Evolutionary conservation across 1,140 invertebrate species (phyloP).

Genomic region (Drosophila eugracilis): DNA sequence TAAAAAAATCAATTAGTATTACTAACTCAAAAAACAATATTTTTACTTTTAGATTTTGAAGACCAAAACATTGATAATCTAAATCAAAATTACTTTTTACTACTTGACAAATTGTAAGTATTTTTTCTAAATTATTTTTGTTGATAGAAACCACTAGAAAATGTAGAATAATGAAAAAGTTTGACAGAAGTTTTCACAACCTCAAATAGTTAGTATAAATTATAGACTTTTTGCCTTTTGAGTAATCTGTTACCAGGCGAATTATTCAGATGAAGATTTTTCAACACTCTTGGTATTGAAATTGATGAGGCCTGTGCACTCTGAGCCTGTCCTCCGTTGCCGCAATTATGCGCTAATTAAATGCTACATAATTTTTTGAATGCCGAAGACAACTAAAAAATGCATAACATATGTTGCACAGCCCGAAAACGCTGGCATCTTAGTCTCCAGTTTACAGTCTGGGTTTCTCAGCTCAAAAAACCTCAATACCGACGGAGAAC

Average conservation of each 20-base stretch:
- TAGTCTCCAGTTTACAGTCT: constrained; percentile 8
- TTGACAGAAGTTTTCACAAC: not conserved
- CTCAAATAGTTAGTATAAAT: not conserved
- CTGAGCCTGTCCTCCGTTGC: constrained; percentile 24
- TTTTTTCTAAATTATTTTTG: no score
- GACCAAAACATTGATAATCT: not conserved
- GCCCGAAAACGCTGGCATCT: constrained; percentile 23
- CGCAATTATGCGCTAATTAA: constrained; percentile 82
- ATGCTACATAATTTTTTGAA: constrained; percentile 82
- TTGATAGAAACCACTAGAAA: no score
- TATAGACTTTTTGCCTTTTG: not conserved
- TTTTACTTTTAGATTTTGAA: not conserved
- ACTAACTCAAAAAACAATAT: not conserved
- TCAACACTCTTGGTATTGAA: constrained; percentile 37
- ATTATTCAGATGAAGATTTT: constrained; percentile 27
- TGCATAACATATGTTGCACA: constrained; percentile 81
- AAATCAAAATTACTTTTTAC: no score
- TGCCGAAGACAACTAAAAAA: constrained; percentile 81
- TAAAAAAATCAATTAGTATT: not conserved
- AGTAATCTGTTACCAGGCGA: constrained; percentile 1
- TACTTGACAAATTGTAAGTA: constrained; percentile 8
- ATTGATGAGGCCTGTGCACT: constrained; percentile 42
- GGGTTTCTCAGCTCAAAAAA: constrained; percentile 3
- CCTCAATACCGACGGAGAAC: constrained; percentile 16
- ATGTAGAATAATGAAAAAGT: no score